phyloP scores from a whole-genome alignment of 2,888 invertebrate genomes.

The Agonopterix arenella region DNA sequence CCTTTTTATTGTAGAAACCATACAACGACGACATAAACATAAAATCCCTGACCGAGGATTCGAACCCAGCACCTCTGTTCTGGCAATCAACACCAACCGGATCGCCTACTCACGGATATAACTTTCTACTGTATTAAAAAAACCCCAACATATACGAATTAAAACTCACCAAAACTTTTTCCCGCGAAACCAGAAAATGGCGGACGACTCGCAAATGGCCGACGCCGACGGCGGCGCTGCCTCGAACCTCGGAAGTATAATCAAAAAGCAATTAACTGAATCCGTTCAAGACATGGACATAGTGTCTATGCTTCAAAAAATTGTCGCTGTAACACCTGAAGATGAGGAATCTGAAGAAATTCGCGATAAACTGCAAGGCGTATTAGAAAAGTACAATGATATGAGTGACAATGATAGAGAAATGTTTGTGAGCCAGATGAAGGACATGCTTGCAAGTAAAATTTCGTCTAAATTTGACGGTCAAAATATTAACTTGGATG shows the following conservation, averaged over 20 bases:
- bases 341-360: constrained; percentile 48
- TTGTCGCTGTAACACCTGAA: constrained; percentile 38
- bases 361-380: constrained; percentile 38
- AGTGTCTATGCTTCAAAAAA: constrained; percentile 43
- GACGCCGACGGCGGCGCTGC: constrained; percentile 9
- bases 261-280: constrained; percentile 46
- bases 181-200: neutral
- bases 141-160: too few relatives aligned
- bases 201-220: neutral
- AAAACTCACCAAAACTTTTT: neutral
- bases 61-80: too few relatives aligned
- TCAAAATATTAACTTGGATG: constrained; percentile 34
- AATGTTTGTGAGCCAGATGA: constrained; percentile 46
- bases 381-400: constrained; percentile 38
- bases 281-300: constrained; percentile 54
- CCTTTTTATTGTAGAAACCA: too few relatives aligned
- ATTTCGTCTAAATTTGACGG: constrained; percentile 41
- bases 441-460: constrained; percentile 43
- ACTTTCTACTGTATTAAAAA: too few relatives aligned
- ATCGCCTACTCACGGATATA: too few relatives aligned
- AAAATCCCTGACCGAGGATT: too few relatives aligned
- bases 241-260: constrained; percentile 35
- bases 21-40: too few relatives aligned
- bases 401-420: constrained; percentile 47
- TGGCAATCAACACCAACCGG: too few relatives aligned